Evolutionary conservation across 2,113 vertebrate genomes (phyloP).

Genomic region (Apeltes quadracus): DNA sequence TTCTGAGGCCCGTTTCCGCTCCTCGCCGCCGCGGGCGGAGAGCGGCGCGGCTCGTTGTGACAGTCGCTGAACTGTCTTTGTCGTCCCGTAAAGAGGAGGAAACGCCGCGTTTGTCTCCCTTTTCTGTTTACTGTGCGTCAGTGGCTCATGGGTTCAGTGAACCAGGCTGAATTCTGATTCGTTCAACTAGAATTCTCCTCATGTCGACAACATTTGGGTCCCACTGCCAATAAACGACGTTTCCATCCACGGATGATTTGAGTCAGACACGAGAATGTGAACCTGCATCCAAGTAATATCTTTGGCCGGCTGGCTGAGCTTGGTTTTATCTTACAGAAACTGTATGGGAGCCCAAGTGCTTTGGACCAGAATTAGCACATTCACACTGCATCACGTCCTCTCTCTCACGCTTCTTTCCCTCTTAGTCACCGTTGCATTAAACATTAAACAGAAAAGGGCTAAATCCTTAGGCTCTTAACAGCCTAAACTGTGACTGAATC

Average conservation of each 20-base stretch:
- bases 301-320: constrained; percentile 11
- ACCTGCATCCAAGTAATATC: constrained; percentile 19
- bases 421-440: constrained; percentile 35
- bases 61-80: constrained; percentile 34
- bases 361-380: constrained; percentile 12
- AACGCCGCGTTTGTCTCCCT: neutral
- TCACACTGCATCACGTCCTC: constrained; percentile 3
- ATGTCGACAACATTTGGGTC: constrained; percentile 37
- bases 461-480: constrained; percentile 4
- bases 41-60: constrained; percentile 45
- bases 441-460: constrained; percentile 15
- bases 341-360: constrained; percentile 16
- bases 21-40: constrained; percentile 17
- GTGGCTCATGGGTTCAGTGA: constrained; percentile 22
- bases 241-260: constrained; percentile 38
- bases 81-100: constrained; percentile 18
- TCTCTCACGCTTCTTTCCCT: constrained; percentile 3
- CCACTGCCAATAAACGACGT: constrained; percentile 50
- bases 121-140: constrained; percentile 8
- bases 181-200: constrained; percentile 35
- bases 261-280: constrained; percentile 26
- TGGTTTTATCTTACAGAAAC: constrained; percentile 22
- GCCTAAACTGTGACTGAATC: neutral
- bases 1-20: constrained; percentile 51
- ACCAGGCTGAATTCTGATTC: constrained; percentile 41